These are phyloP conservation scores for Zosterops pallidus DNA, from an alignment of 2,113 vertebrate genomes.

Conservation along the genomic window DNA sequence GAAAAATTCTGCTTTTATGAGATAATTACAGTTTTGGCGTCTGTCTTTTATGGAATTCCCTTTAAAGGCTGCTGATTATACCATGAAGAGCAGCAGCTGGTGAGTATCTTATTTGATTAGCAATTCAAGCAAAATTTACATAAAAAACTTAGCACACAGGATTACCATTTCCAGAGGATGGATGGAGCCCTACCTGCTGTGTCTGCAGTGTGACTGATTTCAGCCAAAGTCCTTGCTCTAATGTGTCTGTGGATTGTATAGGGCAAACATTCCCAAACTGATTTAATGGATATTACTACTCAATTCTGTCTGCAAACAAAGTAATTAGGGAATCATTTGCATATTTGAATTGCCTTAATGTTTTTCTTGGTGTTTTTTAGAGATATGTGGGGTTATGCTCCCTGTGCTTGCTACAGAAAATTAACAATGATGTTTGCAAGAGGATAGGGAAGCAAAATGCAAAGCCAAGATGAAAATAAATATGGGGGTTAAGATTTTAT, in stretches of 20 bases:
- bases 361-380: neutral
- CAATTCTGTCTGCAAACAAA: neutral
- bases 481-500: neutral
- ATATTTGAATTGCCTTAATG: neutral
- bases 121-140: constrained; percentile 5
- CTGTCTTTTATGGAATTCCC: constrained; percentile 1
- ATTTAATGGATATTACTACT: neutral
- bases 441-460: neutral
- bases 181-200: neutral
- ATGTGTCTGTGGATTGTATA: neutral
- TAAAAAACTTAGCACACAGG: neutral
- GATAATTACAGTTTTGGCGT: constrained; percentile 36
- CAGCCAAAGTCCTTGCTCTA: neutral
- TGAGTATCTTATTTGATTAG: constrained; percentile 2
- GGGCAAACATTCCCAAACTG: neutral
- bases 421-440: neutral
- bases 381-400: neutral
- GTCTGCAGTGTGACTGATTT: neutral
- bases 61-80: constrained; percentile 37
- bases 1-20: constrained; percentile 9
- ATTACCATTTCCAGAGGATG: neutral
- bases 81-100: constrained; percentile 40
- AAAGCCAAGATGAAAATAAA: neutral
- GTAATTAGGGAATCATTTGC: neutral
- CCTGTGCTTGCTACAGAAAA: neutral